Base-by-base conservation (phyloP, 2,888 invertebrate species). In the Protophormia terraenovae region DNA sequence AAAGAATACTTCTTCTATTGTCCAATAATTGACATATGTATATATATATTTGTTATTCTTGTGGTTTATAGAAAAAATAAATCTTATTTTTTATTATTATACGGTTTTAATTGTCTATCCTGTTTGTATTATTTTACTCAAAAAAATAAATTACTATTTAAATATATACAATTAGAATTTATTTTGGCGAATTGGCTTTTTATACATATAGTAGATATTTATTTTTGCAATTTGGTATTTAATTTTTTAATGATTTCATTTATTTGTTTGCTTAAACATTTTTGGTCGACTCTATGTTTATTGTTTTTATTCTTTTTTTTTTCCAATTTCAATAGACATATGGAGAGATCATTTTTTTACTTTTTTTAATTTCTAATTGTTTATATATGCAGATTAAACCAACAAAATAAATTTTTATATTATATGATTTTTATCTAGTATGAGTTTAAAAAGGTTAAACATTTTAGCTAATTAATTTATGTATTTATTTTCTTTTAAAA, bases 181-280 rank as follows among this genome's bases (percentile, higher is more conserved):
- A 16, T 19, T 5, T 47, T 19, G 47, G 16, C 7, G 7, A 47
- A 47, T 47, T 12, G 41, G 3, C 0, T 14, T 38, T 38, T 38
- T 38, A 32, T 19, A 10, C 3, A 14, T 29, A 2, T 58, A 3
- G n/a, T n/a, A n/a, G n/a, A n/a, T 22, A 38, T 62, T 19, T 62
- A 62, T 62, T 62, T 62, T 27, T 66, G 41, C 55, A 32, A 50
- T 41, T 69, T 60, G 71, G 41, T 16, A 71, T 71, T 32, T 53
- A 55, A 75, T 58, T 73, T 73, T 38, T 64, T 75, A 64, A 60
- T 64, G 76, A 50, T 77, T 66, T 66, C 55, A 71, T 72, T 72
- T 77, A 71, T 72, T 72, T 77, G 53, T 83, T 77, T 83, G 53
- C 35, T 66, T 58, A 67, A 73, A 73, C 73, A 73, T 78, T 71